Evolutionary conservation across 2,113 vertebrate genomes (phyloP).

Genomic region (Rhinopomastus cyanomelas): DNA sequence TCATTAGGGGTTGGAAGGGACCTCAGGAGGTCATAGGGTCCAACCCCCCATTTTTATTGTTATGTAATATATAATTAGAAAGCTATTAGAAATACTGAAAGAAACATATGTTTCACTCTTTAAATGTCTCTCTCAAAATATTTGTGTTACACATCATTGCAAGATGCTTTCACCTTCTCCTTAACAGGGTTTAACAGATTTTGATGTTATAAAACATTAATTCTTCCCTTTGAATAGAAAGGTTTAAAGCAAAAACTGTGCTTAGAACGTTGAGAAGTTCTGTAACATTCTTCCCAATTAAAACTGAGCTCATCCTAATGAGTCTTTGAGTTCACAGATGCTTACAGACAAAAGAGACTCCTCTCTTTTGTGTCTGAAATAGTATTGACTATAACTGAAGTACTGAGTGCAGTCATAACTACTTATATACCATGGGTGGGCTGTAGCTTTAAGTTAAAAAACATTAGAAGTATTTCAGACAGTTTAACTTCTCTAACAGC

Average conservation of each 20-base stretch:
- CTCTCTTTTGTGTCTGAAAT: not conserved
- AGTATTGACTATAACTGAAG: not conserved
- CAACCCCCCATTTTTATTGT: too few relatives aligned
- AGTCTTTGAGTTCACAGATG: not conserved
- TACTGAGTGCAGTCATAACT: too few relatives aligned
- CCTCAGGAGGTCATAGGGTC: too few relatives aligned
- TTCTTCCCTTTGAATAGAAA: not conserved
- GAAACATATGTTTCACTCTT: not conserved
- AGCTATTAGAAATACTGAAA: too few relatives aligned
- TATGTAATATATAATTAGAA: too few relatives aligned
- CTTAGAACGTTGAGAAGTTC: not conserved
- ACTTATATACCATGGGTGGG: rapidly evolving
- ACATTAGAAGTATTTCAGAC: not conserved
- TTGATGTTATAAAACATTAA: not conserved
- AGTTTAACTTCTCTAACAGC: not conserved
- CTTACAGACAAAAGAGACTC: not conserved
- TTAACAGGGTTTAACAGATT: not conserved
- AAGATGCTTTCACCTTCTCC: not conserved
- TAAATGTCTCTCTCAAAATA: not conserved
- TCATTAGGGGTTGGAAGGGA: too few relatives aligned
- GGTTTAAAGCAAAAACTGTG: not conserved
- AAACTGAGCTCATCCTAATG: not conserved
- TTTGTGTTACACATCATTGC: not conserved
- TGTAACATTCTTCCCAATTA: not conserved
- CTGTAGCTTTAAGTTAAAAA: not conserved